Conservation (phyloP, 92 coral and sea anemone genomes). For the Diadumene lineata region DNA sequence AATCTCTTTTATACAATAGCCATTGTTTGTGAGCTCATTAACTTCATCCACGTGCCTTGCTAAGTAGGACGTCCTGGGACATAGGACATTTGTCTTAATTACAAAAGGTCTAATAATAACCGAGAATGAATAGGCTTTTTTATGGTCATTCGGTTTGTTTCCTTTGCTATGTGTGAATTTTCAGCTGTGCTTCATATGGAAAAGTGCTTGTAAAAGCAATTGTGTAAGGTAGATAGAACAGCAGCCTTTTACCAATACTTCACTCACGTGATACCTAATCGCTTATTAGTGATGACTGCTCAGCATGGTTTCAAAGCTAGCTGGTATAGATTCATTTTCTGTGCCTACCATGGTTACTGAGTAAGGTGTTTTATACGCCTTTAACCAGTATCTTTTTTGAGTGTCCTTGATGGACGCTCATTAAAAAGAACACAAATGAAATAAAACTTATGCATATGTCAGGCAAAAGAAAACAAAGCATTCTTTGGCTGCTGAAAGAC, state of each 20-base stretch:
- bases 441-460: constrained; percentile 36
- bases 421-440: constrained; percentile 46
- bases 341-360: constrained; percentile 49
- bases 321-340: constrained; percentile 30
- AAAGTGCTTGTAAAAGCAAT: constrained; percentile 42
- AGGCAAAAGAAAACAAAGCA: constrained; percentile 49
- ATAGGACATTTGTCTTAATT: too few relatives aligned
- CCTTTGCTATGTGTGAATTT: too few relatives aligned
- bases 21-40: too few relatives aligned
- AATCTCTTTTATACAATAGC: too few relatives aligned
- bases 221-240: constrained; percentile 59
- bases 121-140: too few relatives aligned
- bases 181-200: too few relatives aligned
- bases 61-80: too few relatives aligned
- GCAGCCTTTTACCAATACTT: constrained; percentile 56
- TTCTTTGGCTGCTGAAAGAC: constrained; percentile 49
- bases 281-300: constrained; percentile 55
- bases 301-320: constrained; percentile 17
- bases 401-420: constrained; percentile 34
- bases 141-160: too few relatives aligned
- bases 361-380: constrained; percentile 41
- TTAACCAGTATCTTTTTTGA: constrained; percentile 62
- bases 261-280: constrained; percentile 42
- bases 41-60: too few relatives aligned
- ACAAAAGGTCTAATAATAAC: too few relatives aligned